A percentile compares a stretch with the other conserved stretches of the same genome.
Evolutionary conservation across 2,888 invertebrate genomes (phyloP).

Genomic region (Cotesia congregata): DNA sequence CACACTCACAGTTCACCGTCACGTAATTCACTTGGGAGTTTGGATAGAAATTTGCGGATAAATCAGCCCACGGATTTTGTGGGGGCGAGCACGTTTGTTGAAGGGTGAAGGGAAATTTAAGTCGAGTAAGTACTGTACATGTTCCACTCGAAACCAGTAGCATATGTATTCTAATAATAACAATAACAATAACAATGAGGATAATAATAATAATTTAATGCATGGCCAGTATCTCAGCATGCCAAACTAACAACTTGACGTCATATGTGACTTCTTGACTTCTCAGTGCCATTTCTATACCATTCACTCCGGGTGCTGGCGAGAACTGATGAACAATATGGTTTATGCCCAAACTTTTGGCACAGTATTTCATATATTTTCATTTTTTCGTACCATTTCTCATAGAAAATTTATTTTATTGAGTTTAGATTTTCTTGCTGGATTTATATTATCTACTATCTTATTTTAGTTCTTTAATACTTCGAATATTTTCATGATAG

Average conservation of each 20-base stretch:
- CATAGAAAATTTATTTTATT: slow-evolving; percentile 14
- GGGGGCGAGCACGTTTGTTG: slow-evolving; percentile 8
- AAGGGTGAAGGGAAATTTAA: neutral
- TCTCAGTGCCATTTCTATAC: neutral
- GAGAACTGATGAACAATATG: neutral
- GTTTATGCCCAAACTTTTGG: neutral
- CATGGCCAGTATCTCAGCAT: neutral
- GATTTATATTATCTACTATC: neutral
- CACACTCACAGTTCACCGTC: slow-evolving; percentile 29
- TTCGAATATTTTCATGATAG: neutral
- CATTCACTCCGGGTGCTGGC: neutral
- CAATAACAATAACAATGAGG: neutral
- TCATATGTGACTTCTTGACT: slow-evolving; percentile 25
- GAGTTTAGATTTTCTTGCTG: neutral
- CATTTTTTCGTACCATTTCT: slow-evolving; percentile 19
- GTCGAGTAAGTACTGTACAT: neutral
- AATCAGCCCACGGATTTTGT: slow-evolving; percentile 47
- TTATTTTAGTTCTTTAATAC: neutral
- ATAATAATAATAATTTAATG: slow-evolving; percentile 10
- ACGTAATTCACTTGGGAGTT: slow-evolving; percentile 55
- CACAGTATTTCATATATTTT: neutral
- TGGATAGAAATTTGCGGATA: slow-evolving; percentile 50
- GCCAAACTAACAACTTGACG: neutral
- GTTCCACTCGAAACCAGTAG: neutral
- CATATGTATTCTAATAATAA: neutral